A percentile compares a stretch with the other conserved stretches of the same genome.
Conservation (phyloP, 1,140 invertebrate species). For the Wasmannia auropunctata region DNA sequence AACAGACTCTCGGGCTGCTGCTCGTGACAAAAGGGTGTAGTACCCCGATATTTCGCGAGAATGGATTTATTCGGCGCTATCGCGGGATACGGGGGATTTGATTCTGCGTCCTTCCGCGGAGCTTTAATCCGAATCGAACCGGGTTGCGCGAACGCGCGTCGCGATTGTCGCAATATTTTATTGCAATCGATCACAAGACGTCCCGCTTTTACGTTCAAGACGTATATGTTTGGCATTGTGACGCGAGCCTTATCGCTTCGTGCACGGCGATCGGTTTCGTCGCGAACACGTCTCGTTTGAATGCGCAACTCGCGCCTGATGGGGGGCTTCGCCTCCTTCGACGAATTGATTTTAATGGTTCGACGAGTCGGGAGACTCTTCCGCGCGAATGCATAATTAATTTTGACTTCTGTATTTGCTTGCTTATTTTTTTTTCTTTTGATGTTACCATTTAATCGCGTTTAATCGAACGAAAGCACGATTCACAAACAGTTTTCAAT, state of each 20-base stretch:
- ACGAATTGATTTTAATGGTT: constrained; percentile 4
- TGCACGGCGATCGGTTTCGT: background rate
- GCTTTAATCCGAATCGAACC: background rate
- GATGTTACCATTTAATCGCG: background rate
- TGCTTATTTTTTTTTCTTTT: background rate
- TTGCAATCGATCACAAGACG: background rate
- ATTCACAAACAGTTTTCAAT: background rate
- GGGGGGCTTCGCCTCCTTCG: background rate
- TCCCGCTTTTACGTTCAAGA: background rate
- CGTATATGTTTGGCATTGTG: background rate
- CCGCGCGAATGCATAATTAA: background rate
- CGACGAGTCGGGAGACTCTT: background rate
- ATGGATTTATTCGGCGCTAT: background rate
- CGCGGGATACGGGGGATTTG: background rate
- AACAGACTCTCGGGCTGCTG: background rate
- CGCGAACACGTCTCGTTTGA: background rate
- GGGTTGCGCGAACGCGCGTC: background rate
- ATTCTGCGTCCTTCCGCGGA: background rate
- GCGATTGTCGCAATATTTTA: background rate
- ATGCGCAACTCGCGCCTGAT: background rate
- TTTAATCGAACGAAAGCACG: background rate
- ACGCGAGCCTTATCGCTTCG: background rate
- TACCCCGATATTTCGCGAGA: background rate
- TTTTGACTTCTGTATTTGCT: background rate
- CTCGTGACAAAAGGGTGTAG: background rate